Percentiles rank a stretch among this genome's conserved stretches.
phyloP scores from a whole-genome alignment of 2,113 vertebrate genomes.

The Ophthalmotilapia sp. region DNA sequence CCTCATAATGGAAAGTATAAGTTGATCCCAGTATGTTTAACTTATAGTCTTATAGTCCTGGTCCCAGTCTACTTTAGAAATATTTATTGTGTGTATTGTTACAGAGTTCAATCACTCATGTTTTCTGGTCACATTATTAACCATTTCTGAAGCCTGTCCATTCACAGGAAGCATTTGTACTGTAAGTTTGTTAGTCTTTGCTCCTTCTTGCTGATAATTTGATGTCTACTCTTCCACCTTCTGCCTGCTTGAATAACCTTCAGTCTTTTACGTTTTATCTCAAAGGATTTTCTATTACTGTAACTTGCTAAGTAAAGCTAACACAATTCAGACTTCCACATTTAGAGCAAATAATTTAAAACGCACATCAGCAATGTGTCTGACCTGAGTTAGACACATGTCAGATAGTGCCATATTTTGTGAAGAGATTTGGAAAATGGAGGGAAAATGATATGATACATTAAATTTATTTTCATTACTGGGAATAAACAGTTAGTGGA shows the following conservation, averaged over 20 bases:
- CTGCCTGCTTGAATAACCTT: background rate
- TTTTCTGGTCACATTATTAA: background rate
- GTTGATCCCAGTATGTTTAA: background rate
- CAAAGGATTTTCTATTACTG: background rate
- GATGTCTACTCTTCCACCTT: background rate
- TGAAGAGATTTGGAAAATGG: background rate
- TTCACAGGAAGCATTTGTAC: background rate
- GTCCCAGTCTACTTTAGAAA: background rate
- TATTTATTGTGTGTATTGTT: background rate
- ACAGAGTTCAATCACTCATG: background rate
- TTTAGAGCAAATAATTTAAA: background rate
- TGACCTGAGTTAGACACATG: background rate
- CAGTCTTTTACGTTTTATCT: background rate
- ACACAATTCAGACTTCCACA: background rate
- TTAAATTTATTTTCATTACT: background rate
- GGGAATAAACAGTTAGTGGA: background rate
- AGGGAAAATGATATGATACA: background rate
- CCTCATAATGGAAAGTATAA: background rate
- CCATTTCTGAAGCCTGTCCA: background rate
- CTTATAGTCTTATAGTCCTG: background rate
- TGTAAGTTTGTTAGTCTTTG: background rate
- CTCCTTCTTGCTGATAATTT: background rate
- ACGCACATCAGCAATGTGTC: background rate
- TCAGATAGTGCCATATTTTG: background rate
- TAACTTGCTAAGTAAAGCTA: background rate